These are phyloP conservation scores for Alcedo atthis DNA, from an alignment of 2,797 vertebrate genomes.

Conservation along the genomic window DNA sequence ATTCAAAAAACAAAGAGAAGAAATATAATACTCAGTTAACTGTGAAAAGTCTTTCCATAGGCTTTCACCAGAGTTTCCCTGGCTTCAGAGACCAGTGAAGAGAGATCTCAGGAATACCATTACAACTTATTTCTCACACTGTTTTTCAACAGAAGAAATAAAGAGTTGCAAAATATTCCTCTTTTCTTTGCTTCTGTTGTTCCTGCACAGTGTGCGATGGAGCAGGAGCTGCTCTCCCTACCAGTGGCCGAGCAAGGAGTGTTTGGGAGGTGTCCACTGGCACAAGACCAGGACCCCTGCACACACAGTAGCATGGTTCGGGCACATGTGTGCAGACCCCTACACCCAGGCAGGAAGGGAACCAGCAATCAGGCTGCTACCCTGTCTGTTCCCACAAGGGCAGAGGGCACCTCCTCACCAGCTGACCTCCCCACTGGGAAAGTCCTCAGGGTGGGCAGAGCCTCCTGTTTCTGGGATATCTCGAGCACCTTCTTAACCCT, in stretches of 20 bases:
- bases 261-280: background rate
- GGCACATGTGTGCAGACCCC: fast-evolving
- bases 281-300: background rate
- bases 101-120: background rate
- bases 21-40: background rate
- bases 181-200: background rate
- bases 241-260: fast-evolving
- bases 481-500: background rate
- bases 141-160: background rate
- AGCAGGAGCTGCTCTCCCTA: background rate
- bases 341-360: background rate
- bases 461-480: background rate
- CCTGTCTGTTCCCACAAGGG: fast-evolving
- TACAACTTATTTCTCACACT: background rate
- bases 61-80: background rate
- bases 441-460: background rate
- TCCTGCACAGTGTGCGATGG: background rate
- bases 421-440: background rate
- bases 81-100: background rate
- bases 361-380: background rate
- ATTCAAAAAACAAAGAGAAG: background rate
- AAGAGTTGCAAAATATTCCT: background rate
- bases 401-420: background rate
- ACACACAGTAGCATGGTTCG: background rate
- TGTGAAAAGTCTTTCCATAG: background rate